A percentile compares a stretch with the other conserved stretches of the same genome.
Evolutionary conservation across 2,797 vertebrate genomes (phyloP).

Genomic region (Enoplosus armatus): DNA sequence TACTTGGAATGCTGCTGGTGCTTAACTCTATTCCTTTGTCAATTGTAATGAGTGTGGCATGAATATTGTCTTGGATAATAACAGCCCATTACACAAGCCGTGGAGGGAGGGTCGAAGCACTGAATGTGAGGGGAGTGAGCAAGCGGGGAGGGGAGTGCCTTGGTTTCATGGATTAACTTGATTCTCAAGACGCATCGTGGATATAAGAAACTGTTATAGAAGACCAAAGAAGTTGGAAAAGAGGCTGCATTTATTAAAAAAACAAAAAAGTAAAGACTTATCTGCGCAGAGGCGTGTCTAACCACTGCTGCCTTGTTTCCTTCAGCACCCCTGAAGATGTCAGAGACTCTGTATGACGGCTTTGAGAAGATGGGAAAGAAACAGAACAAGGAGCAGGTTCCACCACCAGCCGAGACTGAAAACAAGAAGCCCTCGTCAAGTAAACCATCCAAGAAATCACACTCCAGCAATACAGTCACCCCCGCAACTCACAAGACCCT

Average conservation of each 20-base stretch:
- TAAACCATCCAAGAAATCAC: slow-evolving; percentile 84
- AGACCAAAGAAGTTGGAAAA: background rate
- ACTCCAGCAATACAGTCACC: slow-evolving; percentile 50
- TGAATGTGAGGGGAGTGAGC: slow-evolving; percentile 20
- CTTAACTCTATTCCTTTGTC: slow-evolving; percentile 37
- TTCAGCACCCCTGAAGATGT: slow-evolving; percentile 86
- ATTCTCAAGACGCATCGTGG: slow-evolving; percentile 2
- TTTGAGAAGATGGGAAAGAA: slow-evolving; percentile 90
- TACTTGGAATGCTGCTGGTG: slow-evolving; percentile 22
- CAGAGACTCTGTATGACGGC: slow-evolving; percentile 88
- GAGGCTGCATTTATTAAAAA: background rate
- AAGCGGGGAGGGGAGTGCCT: slow-evolving; percentile 5
- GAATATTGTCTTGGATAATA: slow-evolving; percentile 39
- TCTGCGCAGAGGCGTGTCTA: background rate
- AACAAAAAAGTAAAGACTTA: background rate
- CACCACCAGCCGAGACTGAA: slow-evolving; percentile 84
- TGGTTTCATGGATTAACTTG: slow-evolving; percentile 43
- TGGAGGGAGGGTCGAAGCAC: slow-evolving; percentile 39
- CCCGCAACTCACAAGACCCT: slow-evolving; percentile 82
- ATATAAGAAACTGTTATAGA: background rate
- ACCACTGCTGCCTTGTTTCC: background rate
- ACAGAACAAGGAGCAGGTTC: slow-evolving; percentile 96
- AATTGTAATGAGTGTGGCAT: slow-evolving; percentile 36
- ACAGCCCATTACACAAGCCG: slow-evolving; percentile 51
- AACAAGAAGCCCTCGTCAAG: slow-evolving; percentile 78